Base-by-base conservation (phyloP, 2,797 vertebrate species). In the Triplophysa bombifrons region DNA sequence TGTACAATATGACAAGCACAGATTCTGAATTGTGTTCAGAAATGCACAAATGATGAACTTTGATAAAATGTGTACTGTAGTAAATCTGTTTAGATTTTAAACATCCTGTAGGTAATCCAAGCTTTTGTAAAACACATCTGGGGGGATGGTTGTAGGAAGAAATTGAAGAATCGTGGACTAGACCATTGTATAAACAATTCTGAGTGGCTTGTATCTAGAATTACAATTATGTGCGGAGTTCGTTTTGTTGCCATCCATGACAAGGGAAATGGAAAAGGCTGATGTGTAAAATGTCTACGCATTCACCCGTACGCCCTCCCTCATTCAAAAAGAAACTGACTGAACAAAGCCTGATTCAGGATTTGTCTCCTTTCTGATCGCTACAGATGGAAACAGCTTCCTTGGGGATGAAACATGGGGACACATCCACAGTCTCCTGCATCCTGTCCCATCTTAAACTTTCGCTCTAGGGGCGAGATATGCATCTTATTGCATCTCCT, bases 271-370 rank as follows among this genome's bases (percentile, higher is more conserved):
- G 50, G 46, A 30, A 14, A 22, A 38, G 30, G 5, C n/a, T 64
- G 55, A 70, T 41, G 55, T 56, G 53, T 67, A 71, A 89, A 91
- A 89, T 87, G 86, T 87, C 86, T 84, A 84, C 69, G 75, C 87
- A 77, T 89, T 89, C 79, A 85, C 83, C 86, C 88, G 85, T 88
- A 91, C 91, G 86, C 87, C 77, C 81, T 68, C 84, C 72, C 84
- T 90, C 90, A 88, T 91, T 88, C 89, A 93, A 92, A 93, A 87
- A 91, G 83, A 64, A 74, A 6, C 64, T 89, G 89, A 90, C 90
- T 90, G 88, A 90, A 93, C 90, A 92, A 92, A 91, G 91, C 89
- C 50, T 72, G 87, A 92, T 92, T 93, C 85, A 93, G 63, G 76
- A 20, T 77, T 81, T 76, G 82, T 84, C 85, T 84, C 85, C 75